Base-by-base conservation (phyloP, 2,888 invertebrate species). In the Beris morrisii region DNA sequence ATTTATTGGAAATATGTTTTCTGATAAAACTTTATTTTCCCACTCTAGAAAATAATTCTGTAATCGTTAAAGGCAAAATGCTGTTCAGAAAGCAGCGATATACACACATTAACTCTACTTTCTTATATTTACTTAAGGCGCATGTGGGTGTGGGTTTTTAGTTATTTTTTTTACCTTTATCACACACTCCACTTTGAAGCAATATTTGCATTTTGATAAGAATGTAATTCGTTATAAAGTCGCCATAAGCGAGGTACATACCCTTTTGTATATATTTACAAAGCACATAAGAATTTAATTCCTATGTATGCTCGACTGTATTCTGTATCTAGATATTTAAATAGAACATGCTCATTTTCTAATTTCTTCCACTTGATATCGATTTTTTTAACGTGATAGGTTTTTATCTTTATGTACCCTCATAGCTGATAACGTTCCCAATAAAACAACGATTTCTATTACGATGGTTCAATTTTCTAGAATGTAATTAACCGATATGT, bases 121-220 rank as follows among this genome's bases (percentile, higher is more conserved):
- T 28, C 50, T 9, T n/a, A 38, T 52, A 38, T 61, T 61, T 61
- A 44, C 59, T 30, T 61, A 50, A 22, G 52, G 38, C 52, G 43
- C 52, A 46, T 59, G 46, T 59, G 31, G 58, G 58, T 61, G 50
- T 59, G 48, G 31, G 58, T 46, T 28, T 22, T 43, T 50, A 38
- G 43, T 52, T 46, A n/a, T 61, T 53, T 50, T 50, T 61, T 38
- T 7, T 52, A 30, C 31, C n/a, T 22, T 54, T 64, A 61, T 55
- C 59, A 66, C 46, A 66, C 46, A 52, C 63, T 38, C 38, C 64
- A 52, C 64, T 58, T 54, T 48, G 45, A 58, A 59, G 44, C 44
- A 67, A 67, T 67, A 67, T 67, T 67, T 67, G 46, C 15, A 48
- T 15, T 64, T 43, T 67, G 67, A 67, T 67, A 67, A 67, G 53